phyloP scores from a whole-genome alignment of 2,797 vertebrate genomes.

The Molothrus aeneus region DNA sequence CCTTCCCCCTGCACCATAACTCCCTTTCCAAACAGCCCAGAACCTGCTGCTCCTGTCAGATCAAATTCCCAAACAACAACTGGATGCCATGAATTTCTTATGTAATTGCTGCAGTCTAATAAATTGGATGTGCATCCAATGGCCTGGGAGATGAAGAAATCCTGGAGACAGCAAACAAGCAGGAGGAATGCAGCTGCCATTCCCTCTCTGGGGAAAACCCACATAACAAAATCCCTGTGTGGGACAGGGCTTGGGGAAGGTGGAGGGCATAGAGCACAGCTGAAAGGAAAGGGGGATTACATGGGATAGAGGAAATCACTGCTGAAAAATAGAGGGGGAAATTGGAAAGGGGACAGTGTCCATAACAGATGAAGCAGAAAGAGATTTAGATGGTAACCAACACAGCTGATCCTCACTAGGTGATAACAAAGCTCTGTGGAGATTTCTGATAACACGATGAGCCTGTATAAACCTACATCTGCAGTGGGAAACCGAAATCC shows the following conservation, averaged over 20 bases:
- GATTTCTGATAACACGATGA: background rate
- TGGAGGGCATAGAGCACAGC: background rate
- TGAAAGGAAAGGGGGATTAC: background rate
- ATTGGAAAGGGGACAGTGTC: background rate
- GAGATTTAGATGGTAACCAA: background rate
- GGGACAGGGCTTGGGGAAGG: background rate
- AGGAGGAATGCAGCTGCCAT: background rate
- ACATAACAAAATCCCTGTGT: rapidly evolving
- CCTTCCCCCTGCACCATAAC: background rate
- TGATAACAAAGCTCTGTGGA: background rate
- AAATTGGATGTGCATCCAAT: background rate
- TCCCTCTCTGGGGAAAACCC: background rate
- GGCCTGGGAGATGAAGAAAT: background rate
- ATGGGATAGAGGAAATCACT: background rate
- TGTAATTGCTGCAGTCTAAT: constrained; percentile 20
- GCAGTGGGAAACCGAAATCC: background rate
- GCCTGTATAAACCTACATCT: background rate
- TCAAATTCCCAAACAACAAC: background rate
- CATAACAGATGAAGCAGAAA: background rate
- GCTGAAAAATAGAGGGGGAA: background rate
- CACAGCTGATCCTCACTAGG: background rate
- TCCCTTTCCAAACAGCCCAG: background rate
- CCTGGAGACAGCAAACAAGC: background rate
- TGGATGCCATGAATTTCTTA: constrained; percentile 29
- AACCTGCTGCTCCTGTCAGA: background rate